phyloP scores from a whole-genome alignment of 2,888 invertebrate species.

The Papilio protenor region DNA sequence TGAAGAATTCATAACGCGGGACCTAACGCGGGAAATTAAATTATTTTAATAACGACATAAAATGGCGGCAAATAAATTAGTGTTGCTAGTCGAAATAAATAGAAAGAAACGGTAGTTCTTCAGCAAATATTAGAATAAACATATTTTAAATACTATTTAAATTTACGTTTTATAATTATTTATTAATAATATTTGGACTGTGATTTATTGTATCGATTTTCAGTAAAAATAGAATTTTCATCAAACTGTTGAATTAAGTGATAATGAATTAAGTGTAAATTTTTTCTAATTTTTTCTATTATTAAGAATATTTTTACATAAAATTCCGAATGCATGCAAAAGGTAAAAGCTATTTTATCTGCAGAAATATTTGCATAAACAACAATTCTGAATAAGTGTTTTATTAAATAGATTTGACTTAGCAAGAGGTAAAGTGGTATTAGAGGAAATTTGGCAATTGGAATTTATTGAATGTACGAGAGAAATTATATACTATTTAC shows the following conservation, averaged over 20 bases:
- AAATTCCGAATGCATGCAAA: neutral
- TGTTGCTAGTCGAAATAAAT: neutral
- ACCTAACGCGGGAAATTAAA: constrained; percentile 26
- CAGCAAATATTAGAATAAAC: neutral
- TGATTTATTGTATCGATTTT: constrained; percentile 7
- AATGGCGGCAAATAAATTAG: neutral
- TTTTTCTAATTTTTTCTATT: too few relatives aligned
- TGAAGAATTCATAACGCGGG: constrained; percentile 41
- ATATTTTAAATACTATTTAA: neutral
- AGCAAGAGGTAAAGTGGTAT: constrained; percentile 52
- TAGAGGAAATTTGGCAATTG: constrained; percentile 50
- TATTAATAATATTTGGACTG: neutral
- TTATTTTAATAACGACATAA: neutral
- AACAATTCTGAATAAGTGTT: neutral
- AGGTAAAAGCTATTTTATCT: constrained; percentile 8
- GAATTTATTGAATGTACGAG: constrained; percentile 34
- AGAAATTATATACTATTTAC: constrained; percentile 15
- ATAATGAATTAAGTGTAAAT: neutral
- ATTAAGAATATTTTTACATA: neutral
- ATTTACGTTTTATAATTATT: neutral
- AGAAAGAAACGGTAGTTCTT: neutral
- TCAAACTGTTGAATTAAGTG: neutral
- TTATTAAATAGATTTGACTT: constrained; percentile 6
- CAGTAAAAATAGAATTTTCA: neutral
- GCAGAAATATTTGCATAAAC: neutral